A percentile compares a stretch with the other conserved stretches of the same genome.
Evolutionary conservation across 2,888 invertebrate genomes (phyloP).

Genomic region (Chaetoderma sp.): DNA sequence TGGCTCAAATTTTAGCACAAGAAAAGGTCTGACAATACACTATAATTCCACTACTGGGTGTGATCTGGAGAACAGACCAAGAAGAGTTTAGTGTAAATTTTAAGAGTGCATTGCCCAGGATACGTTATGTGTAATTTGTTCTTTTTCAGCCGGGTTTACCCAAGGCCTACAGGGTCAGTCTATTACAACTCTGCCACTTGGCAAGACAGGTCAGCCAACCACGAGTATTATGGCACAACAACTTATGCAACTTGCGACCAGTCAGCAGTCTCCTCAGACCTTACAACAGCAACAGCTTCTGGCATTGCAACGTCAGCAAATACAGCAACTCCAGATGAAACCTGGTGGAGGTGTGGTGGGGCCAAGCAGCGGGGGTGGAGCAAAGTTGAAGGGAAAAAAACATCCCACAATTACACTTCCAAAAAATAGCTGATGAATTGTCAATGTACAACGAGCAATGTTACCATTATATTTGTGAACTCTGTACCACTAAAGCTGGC

Average conservation of each 20-base stretch:
- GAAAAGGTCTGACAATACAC: too few species aligned
- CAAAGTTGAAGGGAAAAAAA: constrained; percentile 58
- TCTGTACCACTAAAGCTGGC: too few species aligned
- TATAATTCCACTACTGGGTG: too few species aligned
- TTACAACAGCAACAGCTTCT: constrained; percentile 39
- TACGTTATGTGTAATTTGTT: neutral
- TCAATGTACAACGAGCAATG: neutral
- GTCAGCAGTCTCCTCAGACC: neutral
- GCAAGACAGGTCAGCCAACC: constrained; percentile 39
- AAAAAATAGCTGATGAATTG: constrained; percentile 27
- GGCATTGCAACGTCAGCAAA: constrained; percentile 47
- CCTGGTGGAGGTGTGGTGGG: too few species aligned
- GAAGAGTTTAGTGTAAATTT: too few species aligned
- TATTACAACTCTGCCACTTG: constrained; percentile 41
- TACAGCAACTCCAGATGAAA: constrained; percentile 35
- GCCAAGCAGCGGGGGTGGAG: too few species aligned
- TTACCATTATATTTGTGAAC: too few species aligned
- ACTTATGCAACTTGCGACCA: constrained; percentile 45
- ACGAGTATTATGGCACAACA: constrained; percentile 48
- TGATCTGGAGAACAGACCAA: too few species aligned
- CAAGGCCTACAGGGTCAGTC: constrained; percentile 35
- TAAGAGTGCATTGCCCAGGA: too few species aligned
- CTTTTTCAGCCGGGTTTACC: constrained; percentile 38
- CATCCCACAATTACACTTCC: constrained; percentile 57
- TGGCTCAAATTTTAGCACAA: too few species aligned